Base-by-base conservation (phyloP, 1,140 invertebrate genomes). In the Drosophila arizonae region DNA sequence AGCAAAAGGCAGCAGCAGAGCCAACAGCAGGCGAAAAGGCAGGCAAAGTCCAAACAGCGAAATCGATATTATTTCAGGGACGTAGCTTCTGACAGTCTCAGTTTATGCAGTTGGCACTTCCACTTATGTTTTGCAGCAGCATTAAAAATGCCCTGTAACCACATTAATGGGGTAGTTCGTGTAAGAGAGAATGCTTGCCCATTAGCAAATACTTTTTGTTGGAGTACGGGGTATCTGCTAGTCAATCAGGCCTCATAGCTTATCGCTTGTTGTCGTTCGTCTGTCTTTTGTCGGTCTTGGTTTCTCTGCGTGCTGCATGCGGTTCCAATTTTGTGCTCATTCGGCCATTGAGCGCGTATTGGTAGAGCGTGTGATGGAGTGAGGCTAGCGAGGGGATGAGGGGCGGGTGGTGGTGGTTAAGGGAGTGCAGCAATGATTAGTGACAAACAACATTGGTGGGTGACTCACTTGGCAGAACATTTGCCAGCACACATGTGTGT, bases 11-110 rank as follows among this genome's bases (percentile, higher is more conserved):
- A 55, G 58, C 15, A 17, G 21, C 21, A 21, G 11, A 58, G 41
- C 24, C 33, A 15, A 21, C 45, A 39, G 64, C 24, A 58, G 36
- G n/a, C 28, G 28, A 30, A 30, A 30, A 30, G 6, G 28, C 39
- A 58, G 21, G 6, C 60, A 74, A 66, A 68, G 68, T 77, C 73
- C 65, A 60, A 52, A 8, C 63, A 72, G 79, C 79, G 79, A 76
- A 81, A 81, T 81, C 79, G 80, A 82, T 81, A 82, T 84, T 67
- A 78, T 74, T 81, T 81, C 79, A 81, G 79, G 79, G 79, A 84
- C 79, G 71, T 65, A 72, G 62, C 69, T 65, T 63, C 48, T 57
- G 64, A 60, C 57, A 46, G 55, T 45, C 28, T 24, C 11, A 50
- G 46, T 66, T 58, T 63, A 46, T 54, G 5, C 24, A 13, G 46